phyloP scores from a whole-genome alignment of 2,113 vertebrate species.

The Periophthalmodon schlosseri region DNA sequence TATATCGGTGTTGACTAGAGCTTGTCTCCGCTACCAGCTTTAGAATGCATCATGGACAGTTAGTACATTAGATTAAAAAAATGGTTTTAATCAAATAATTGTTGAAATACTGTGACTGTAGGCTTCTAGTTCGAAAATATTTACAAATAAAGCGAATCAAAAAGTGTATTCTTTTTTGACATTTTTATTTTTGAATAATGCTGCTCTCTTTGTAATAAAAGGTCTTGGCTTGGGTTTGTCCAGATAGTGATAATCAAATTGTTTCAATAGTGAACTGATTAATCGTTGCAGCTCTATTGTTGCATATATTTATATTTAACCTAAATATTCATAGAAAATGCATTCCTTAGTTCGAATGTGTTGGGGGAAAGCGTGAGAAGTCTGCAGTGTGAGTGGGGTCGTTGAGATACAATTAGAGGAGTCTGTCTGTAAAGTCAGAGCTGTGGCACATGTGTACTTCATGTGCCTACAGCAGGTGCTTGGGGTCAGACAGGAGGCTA shows the following conservation, averaged over 20 bases:
- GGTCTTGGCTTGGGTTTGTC: no score
- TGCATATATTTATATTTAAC: background rate
- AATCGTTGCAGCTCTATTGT: background rate
- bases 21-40: no score
- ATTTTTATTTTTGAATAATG: no score
- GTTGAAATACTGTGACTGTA: no score
- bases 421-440: background rate
- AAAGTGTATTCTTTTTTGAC: no score
- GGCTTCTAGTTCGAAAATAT: no score
- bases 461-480: constrained; percentile 60
- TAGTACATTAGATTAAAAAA: no score
- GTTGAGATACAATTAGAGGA: constrained; percentile 16
- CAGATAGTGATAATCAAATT: background rate
- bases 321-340: background rate
- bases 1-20: no score
- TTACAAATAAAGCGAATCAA: no score
- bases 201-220: no score
- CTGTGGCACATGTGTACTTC: constrained; percentile 46
- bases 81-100: no score
- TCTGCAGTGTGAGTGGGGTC: background rate
- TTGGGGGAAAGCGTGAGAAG: constrained; percentile 3
- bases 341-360: background rate
- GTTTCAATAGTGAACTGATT: background rate
- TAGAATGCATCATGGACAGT: no score
- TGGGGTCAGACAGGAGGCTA: constrained; percentile 60